A percentile compares a stretch with the other conserved stretches of the same genome.
Conservation (phyloP, 2,113 vertebrate genomes). For the Cathartes aura region DNA sequence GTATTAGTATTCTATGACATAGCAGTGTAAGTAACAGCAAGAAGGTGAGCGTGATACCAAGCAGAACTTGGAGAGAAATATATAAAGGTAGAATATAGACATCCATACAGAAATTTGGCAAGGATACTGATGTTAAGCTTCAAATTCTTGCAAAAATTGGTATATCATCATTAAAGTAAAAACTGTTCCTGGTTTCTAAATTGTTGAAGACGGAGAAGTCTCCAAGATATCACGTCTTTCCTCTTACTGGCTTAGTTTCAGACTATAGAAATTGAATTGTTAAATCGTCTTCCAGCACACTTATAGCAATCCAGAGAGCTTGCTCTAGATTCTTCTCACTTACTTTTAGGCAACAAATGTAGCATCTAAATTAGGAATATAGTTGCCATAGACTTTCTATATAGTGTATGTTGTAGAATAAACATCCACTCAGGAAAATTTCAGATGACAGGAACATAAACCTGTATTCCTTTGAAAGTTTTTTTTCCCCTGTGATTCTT, state of each 20-base stretch:
- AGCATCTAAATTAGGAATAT: background rate
- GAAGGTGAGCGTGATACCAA: background rate
- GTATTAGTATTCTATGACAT: background rate
- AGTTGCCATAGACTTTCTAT: background rate
- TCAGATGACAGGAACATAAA: background rate
- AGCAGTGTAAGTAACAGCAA: background rate
- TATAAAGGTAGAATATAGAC: background rate
- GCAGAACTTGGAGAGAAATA: background rate
- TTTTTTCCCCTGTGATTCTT: background rate
- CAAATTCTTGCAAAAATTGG: background rate
- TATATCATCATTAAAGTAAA: background rate
- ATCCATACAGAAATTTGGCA: background rate
- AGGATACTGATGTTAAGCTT: background rate
- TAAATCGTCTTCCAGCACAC: background rate
- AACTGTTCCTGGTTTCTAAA: slow-evolving; percentile 18
- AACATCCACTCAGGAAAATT: background rate
- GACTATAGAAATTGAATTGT: background rate
- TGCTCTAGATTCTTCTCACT: background rate
- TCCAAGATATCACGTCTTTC: background rate
- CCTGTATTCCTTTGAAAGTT: background rate
- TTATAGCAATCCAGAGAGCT: background rate
- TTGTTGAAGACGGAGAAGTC: background rate
- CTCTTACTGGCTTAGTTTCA: background rate
- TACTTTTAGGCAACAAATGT: background rate
- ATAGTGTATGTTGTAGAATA: background rate